phyloP scores from a whole-genome alignment of 1,140 invertebrate genomes.

The Batillaria attramentaria region DNA sequence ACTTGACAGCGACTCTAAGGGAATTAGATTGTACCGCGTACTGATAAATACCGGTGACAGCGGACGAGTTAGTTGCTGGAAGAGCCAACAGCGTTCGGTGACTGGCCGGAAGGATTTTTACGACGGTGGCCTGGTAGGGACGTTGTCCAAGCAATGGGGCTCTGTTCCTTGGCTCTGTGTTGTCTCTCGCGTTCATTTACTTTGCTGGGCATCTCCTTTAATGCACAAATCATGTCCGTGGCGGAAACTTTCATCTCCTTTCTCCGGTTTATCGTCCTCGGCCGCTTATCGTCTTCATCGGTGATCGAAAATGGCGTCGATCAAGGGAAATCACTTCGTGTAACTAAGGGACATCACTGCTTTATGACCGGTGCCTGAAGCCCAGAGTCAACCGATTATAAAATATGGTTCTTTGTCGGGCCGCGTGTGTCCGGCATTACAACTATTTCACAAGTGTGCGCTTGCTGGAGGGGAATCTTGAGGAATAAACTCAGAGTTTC shows the following conservation, averaged over 20 bases:
- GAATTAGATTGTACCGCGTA: too few relatives aligned
- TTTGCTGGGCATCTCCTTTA: constrained; percentile 1
- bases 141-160: neutral
- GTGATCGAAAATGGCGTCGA: constrained; percentile 25
- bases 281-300: constrained; percentile 27
- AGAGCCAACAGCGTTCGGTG: too few relatives aligned
- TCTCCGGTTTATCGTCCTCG: neutral
- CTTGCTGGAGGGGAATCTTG: too few relatives aligned
- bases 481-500: too few relatives aligned
- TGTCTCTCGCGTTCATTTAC: constrained; percentile 9
- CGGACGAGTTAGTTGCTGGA: too few relatives aligned
- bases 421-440: too few relatives aligned
- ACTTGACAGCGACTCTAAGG: too few relatives aligned
- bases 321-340: constrained; percentile 18
- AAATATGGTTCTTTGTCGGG: too few relatives aligned
- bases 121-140: neutral
- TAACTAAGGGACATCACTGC: constrained; percentile 25
- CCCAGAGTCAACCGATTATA: neutral
- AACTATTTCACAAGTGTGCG: too few relatives aligned
- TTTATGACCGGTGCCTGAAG: neutral
- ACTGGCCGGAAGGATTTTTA: too few relatives aligned
- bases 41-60: too few relatives aligned
- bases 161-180: neutral
- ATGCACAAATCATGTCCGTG: constrained; percentile 24
- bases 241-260: neutral